These are phyloP conservation scores for Phyllotreta striolata DNA, from an alignment of 2,888 invertebrate species.

Conservation along the genomic window DNA sequence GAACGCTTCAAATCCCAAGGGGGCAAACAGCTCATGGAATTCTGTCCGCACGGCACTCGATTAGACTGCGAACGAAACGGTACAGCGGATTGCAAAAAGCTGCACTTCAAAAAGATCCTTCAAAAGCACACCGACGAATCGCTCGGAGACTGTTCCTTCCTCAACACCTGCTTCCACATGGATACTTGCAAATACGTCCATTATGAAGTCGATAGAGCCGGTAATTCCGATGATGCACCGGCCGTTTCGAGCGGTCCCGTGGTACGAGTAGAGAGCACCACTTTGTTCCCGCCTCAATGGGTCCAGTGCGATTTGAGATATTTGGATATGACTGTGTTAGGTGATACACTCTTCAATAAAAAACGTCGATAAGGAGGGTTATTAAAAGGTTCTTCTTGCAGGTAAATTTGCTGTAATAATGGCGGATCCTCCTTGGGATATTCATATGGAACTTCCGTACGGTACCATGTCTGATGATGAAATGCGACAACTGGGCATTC, in stretches of 20 bases:
- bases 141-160: constrained; percentile 89
- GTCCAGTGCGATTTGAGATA: constrained; percentile 95
- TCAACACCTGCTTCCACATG: constrained; percentile 99
- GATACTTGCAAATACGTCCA: constrained; percentile 99
- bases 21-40: constrained; percentile 92
- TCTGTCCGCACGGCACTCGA: constrained; percentile 94
- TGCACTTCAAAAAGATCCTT: constrained; percentile 97
- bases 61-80: constrained; percentile 79
- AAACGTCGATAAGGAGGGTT: too few species aligned
- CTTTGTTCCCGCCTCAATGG: constrained; percentile 92
- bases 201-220: constrained; percentile 90
- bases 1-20: constrained; percentile 97
- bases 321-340: constrained; percentile 89
- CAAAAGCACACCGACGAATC: constrained; percentile 86
- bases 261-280: constrained; percentile 63
- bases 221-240: constrained; percentile 61
- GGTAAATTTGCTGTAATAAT: constrained; percentile 98
- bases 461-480: constrained; percentile 99
- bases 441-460: constrained; percentile 98
- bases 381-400: constrained; percentile 46
- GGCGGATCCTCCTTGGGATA: constrained; percentile 99
- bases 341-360: constrained; percentile 56
- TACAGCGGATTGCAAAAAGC: constrained; percentile 76
- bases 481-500: constrained; percentile 95
- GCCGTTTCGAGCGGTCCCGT: constrained; percentile 50